Evolutionary conservation across 1,140 invertebrate species (phyloP).

Genomic region (Macrocentrus cingulum): DNA sequence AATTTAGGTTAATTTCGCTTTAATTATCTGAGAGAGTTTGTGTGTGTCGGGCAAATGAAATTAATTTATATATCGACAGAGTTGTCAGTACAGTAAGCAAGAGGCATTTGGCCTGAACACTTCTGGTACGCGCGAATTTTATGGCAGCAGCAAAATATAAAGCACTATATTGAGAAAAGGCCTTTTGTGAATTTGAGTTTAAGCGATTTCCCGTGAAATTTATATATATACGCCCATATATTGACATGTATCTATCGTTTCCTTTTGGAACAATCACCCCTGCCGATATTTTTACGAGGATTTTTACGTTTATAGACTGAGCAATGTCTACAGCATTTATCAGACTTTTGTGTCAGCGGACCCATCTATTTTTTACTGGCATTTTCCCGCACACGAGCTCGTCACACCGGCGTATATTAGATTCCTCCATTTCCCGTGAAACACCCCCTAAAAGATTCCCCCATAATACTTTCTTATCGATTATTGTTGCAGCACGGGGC

Average conservation of each 20-base stretch:
- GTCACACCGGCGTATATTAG: too few species aligned
- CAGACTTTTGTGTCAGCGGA: neutral
- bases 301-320: slow-evolving; percentile 3
- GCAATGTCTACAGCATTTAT: neutral
- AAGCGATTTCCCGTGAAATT: neutral
- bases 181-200: neutral
- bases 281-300: neutral
- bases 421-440: neutral
- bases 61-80: too few species aligned
- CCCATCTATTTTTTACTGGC: neutral
- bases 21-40: neutral
- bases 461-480: neutral
- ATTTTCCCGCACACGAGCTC: too few species aligned
- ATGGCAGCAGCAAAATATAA: slow-evolving; percentile 2
- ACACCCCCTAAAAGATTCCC: too few species aligned
- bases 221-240: neutral
- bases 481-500: slow-evolving; percentile 45
- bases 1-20: neutral
- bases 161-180: neutral
- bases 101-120: too few species aligned
- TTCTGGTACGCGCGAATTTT: slow-evolving; percentile 18
- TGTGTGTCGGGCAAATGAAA: too few species aligned
- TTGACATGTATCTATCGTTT: too few species aligned
- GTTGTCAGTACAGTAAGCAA: too few species aligned
- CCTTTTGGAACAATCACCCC: neutral